phyloP scores from a whole-genome alignment of 2,888 invertebrate genomes.

The Eilema griseolum region DNA sequence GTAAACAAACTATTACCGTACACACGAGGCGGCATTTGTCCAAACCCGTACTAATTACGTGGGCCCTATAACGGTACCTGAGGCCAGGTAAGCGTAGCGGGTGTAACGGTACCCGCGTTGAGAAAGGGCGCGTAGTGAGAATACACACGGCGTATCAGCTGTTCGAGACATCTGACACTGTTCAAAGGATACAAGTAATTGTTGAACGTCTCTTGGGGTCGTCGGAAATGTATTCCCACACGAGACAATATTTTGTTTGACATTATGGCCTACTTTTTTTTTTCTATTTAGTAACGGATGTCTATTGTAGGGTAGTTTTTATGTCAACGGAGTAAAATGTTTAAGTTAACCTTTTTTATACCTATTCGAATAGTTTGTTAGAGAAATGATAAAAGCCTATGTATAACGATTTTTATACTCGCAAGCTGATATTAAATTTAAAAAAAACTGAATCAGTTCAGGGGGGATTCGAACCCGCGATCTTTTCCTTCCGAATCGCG shows the following conservation, averaged over 20 bases:
- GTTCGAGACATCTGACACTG: constrained; percentile 22
- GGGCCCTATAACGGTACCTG: constrained; percentile 29
- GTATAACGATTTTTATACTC: too few relatives aligned
- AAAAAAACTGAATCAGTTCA: too few relatives aligned
- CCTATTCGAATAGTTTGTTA: background rate
- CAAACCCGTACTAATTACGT: constrained; percentile 23
- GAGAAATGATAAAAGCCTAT: background rate
- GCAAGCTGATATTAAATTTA: too few relatives aligned
- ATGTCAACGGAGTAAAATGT: background rate
- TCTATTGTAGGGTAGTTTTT: background rate
- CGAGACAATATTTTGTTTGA: background rate
- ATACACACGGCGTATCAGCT: constrained; percentile 15
- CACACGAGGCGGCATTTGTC: constrained; percentile 2
- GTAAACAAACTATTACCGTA: constrained; percentile 1
- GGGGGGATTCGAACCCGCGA: too few relatives aligned
- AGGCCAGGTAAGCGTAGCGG: constrained; percentile 33
- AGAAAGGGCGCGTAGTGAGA: constrained; percentile 20
- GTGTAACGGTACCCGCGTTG: constrained; percentile 28
- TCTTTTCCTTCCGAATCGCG: too few relatives aligned
- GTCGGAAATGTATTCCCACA: constrained; percentile 2
- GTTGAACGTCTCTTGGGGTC: background rate
- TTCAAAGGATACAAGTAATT: background rate
- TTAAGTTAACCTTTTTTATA: background rate
- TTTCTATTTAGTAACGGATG: background rate
- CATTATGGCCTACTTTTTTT: constrained; percentile 6